Percentiles rank a stretch among this genome's conserved stretches.
These are phyloP conservation scores for Aphaenogaster rudis DNA, from an alignment of 1,140 invertebrate species.

Conservation along the genomic window DNA sequence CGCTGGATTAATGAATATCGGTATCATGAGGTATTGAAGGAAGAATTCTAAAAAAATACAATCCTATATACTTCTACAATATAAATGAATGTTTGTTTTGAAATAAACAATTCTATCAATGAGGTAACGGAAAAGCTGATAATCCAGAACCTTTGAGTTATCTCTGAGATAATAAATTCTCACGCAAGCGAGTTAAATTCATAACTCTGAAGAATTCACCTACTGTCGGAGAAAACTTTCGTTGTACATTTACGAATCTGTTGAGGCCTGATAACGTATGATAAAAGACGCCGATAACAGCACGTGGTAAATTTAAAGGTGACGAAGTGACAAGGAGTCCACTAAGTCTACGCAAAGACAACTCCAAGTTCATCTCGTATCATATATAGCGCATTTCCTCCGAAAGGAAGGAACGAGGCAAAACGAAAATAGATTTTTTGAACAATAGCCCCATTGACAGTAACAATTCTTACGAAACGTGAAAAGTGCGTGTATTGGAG, in stretches of 20 bases:
- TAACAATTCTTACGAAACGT: constrained; percentile 1
- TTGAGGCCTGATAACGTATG: background rate
- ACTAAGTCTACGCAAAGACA: background rate
- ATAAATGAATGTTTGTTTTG: background rate
- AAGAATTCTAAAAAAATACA: background rate
- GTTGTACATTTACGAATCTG: background rate
- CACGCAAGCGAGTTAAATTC: background rate
- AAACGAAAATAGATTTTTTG: background rate
- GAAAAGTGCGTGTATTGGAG: constrained; percentile 13
- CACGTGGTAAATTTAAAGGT: background rate
- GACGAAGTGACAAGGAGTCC: background rate
- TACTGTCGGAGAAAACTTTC: background rate
- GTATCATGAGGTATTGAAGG: background rate
- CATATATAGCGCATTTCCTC: no score
- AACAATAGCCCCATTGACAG: constrained; percentile 46
- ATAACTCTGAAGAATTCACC: background rate
- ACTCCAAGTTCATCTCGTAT: background rate
- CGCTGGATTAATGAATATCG: background rate
- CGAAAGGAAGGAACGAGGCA: background rate
- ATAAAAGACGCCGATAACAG: constrained; percentile 24
- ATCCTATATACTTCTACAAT: background rate
- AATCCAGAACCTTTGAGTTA: background rate
- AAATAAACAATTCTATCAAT: constrained; percentile 6
- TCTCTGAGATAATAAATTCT: constrained; percentile 41
- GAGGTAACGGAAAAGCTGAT: background rate